Evolutionary conservation across 2,888 invertebrate species (phyloP), one percentile per base, ranked within the genome.

Genomic region (Polietes domitor): DNA sequence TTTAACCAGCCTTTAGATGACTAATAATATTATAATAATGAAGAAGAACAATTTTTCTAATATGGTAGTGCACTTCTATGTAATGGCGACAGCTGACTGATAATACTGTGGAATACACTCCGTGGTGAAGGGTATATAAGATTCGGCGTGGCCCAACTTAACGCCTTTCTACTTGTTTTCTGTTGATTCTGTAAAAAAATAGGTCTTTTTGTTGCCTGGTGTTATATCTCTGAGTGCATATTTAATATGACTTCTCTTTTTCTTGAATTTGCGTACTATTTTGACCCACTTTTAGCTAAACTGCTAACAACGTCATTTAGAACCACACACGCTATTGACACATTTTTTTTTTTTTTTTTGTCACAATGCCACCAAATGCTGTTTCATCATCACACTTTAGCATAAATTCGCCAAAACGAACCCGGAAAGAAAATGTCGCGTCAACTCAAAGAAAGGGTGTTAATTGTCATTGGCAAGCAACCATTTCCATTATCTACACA

Each of bases 391-490:
- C 24, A 24, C 9, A 58, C 58, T 26, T 24, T 26, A 26, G 63
- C 32, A 37, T 15, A 28, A 24, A 28, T 32, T 58, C 24, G 15
- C 5, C 15, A 28, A 15, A 28, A 58, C 26, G 58, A 58, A 24
- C 28, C 28, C 63, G 19, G n/a, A 32, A 32, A 63, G 63, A 63
- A 53, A 53, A 5, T 63, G 63, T 17, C 63, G 63, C 32, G 6
- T 2, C 19, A n/a, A 19, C 10, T 19, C 65, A 21, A 65, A 37
- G 9, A 37, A 37, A 32, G 17, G 65, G 65, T 65, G 65, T 65
- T 65, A 65, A 65, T 65, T 65, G 65, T 65, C 37, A 65, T 65
- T 65, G 65, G 65, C 41, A 65, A 58, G 47, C n/a, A n/a, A 24
- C 58, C 1, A 61, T 32, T 37, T n/a, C 17, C 63, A 63, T 32